Evolutionary conservation across 1,140 invertebrate genomes (phyloP).

Genomic region (Orchesella cincta): DNA sequence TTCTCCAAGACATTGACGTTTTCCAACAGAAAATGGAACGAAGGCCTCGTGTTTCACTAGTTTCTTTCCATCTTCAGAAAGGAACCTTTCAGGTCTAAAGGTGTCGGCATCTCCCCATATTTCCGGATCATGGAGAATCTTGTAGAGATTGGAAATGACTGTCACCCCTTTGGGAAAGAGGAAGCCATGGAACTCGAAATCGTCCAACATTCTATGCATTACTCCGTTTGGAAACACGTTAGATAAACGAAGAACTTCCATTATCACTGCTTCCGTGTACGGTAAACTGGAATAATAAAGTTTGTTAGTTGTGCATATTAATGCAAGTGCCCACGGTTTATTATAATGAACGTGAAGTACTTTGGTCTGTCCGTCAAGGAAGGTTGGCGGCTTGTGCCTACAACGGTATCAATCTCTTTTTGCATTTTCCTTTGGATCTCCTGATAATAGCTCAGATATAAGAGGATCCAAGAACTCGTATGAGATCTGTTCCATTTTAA

Average conservation of each 20-base stretch:
- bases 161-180: constrained; percentile 54
- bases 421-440: constrained; percentile 56
- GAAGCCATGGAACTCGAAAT: constrained; percentile 52
- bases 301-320: background rate
- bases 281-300: constrained; percentile 57
- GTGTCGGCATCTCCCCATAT: constrained; percentile 57
- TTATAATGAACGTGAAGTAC: constrained; percentile 52
- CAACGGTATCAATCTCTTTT: constrained; percentile 54
- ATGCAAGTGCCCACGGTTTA: background rate
- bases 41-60: constrained; percentile 32
- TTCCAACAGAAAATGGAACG: constrained; percentile 36
- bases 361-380: constrained; percentile 30
- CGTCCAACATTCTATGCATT: constrained; percentile 55
- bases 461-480: background rate
- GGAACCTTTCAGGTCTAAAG: constrained; percentile 59
- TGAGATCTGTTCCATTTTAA: background rate
- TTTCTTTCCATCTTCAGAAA: constrained; percentile 47
- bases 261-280: constrained; percentile 64
- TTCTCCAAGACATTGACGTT: constrained; percentile 30
- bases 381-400: constrained; percentile 49
- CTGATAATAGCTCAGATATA: constrained; percentile 53
- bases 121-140: constrained; percentile 55
- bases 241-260: constrained; percentile 62
- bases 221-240: constrained; percentile 62
- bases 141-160: constrained; percentile 57